Evolutionary conservation across 2,888 invertebrate genomes (phyloP).

Genomic region (Amiota communis): DNA sequence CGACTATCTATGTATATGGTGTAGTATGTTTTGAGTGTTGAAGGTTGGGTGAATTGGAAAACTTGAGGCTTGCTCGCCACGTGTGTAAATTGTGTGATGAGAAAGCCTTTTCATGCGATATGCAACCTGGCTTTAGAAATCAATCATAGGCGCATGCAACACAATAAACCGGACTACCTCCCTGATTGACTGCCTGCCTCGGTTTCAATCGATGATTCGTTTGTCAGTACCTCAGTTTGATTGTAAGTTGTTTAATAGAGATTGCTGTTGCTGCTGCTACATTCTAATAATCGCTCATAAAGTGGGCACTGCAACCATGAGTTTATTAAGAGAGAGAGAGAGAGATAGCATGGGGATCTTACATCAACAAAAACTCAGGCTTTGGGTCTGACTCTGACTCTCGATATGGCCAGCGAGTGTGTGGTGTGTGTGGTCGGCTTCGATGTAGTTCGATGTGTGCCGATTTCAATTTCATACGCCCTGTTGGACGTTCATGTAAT

Average conservation of each 20-base stretch:
- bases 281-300: neutral
- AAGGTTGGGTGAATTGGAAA: too few species aligned
- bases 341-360: neutral
- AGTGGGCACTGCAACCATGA: neutral
- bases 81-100: slow-evolving; percentile 1
- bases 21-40: neutral
- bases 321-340: slow-evolving; percentile 17
- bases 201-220: neutral
- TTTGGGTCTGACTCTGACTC: slow-evolving; percentile 9
- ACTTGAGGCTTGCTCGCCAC: neutral
- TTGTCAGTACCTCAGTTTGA: neutral
- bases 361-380: neutral
- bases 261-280: neutral
- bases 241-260: neutral
- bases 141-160: slow-evolving; percentile 59
- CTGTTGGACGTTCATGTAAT: slow-evolving; percentile 52
- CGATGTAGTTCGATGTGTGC: slow-evolving; percentile 36
- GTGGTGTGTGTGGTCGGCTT: slow-evolving; percentile 56
- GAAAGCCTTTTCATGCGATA: slow-evolving; percentile 11
- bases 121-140: slow-evolving; percentile 52
- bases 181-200: slow-evolving; percentile 9
- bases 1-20: neutral
- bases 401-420: neutral
- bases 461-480: slow-evolving; percentile 65
- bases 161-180: neutral